Percentiles rank a stretch among this genome's conserved stretches.
These are phyloP conservation scores for Marmota flaviventris DNA, from an alignment of 2,113 vertebrate species.

Conservation along the genomic window DNA sequence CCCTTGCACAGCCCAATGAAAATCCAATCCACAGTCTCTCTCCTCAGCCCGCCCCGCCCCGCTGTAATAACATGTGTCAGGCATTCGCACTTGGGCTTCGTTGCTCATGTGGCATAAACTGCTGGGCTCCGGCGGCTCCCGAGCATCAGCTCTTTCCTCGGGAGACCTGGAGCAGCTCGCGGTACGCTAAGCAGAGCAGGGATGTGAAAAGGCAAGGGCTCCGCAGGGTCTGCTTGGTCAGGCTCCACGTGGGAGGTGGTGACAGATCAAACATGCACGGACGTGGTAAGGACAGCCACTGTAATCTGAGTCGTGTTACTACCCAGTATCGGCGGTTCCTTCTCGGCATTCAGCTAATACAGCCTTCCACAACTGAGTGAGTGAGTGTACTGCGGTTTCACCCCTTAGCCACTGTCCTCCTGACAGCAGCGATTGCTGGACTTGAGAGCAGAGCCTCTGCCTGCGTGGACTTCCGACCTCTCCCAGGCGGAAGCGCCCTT, in stretches of 20 bases:
- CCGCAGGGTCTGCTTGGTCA: not conserved
- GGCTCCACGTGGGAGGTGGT: not conserved
- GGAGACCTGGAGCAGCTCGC: fast-evolving
- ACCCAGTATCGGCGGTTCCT: not conserved
- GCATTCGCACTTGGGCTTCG: not conserved
- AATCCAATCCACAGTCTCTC: not conserved
- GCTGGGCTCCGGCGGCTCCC: fast-evolving
- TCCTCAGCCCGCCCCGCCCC: not conserved
- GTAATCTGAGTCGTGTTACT: too few species aligned
- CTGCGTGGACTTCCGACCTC: too few species aligned
- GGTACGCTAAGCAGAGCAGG: not conserved
- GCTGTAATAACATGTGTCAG: not conserved
- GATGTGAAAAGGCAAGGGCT: fast-evolving
- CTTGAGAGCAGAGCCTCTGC: not conserved
- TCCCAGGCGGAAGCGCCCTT: too few species aligned
- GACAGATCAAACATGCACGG: fast-evolving
- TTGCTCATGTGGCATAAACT: not conserved
- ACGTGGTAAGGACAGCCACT: too few species aligned
- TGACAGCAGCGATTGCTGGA: fast-evolving
- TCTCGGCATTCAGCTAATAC: not conserved
- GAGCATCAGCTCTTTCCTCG: too few species aligned
- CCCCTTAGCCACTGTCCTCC: fast-evolving
- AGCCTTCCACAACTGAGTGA: not conserved
- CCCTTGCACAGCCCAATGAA: not conserved
- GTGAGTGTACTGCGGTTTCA: fast-evolving